Evolutionary conservation across 2,888 invertebrate genomes (phyloP).

Genomic region (Apantesis nais): DNA sequence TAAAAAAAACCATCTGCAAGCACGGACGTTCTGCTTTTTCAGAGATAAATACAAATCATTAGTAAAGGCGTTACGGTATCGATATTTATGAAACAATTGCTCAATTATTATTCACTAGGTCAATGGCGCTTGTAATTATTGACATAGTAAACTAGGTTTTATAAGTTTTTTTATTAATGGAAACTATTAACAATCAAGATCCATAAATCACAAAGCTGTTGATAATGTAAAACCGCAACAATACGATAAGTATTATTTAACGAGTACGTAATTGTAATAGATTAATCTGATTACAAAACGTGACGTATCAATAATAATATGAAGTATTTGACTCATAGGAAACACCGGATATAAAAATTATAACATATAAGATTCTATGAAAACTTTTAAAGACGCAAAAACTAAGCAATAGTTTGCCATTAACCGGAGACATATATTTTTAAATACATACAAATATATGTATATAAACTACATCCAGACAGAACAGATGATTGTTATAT

Average conservation of each 20-base stretch:
- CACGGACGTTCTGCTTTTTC: neutral
- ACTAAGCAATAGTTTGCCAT: neutral
- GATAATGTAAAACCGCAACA: neutral
- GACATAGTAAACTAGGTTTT: conserved; percentile 5
- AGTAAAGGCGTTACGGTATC: neutral
- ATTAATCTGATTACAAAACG: neutral
- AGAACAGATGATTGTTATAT: no score
- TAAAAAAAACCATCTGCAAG: neutral
- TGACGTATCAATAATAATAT: neutral
- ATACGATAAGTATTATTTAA: neutral
- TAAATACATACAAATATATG: no score
- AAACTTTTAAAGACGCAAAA: neutral
- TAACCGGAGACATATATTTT: neutral
- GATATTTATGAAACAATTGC: conserved; percentile 4
- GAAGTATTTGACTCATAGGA: neutral
- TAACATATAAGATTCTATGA: no score
- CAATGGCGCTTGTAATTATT: conserved; percentile 6
- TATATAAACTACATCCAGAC: neutral
- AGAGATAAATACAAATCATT: neutral
- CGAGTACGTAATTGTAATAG: neutral
- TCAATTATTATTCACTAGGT: conserved; percentile 2
- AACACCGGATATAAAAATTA: neutral
- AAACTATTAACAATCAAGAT: neutral
- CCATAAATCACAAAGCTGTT: neutral
- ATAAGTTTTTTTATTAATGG: neutral